Evolutionary conservation across 2,888 invertebrate genomes (phyloP).

Genomic region (Dynastes grantii): DNA sequence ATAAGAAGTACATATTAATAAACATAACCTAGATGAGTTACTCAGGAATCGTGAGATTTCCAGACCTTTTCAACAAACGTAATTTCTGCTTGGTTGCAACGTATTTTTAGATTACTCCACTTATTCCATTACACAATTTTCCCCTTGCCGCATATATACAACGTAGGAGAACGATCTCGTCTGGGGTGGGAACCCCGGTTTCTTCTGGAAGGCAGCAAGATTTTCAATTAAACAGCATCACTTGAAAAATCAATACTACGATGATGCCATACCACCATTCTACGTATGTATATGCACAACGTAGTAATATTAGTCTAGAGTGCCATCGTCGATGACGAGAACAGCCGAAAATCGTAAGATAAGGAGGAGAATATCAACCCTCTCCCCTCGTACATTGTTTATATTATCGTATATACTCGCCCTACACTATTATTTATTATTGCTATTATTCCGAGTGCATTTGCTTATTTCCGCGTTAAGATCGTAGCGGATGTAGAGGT

Average conservation of each 20-base stretch:
- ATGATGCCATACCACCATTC: conserved; percentile 29
- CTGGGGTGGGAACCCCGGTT: conserved; percentile 30
- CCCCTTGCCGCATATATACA: conserved; percentile 7
- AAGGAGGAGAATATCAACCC: neutral
- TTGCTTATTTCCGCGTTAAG: conserved; percentile 29
- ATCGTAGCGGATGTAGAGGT: neutral
- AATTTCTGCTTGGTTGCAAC: conserved; percentile 5
- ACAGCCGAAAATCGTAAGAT: conserved; percentile 8
- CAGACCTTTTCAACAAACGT: neutral
- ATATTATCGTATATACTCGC: neutral
- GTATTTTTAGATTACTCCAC: conserved; percentile 16
- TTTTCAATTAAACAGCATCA: conserved; percentile 54
- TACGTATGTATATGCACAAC: neutral
- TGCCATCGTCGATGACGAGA: conserved; percentile 8
- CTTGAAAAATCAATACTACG: conserved; percentile 54
- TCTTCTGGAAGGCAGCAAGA: conserved; percentile 47
- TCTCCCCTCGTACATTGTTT: conserved; percentile 27
- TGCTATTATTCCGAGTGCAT: conserved; percentile 46
- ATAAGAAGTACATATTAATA: no score
- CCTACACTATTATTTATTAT: conserved; percentile 33
- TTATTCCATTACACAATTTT: conserved; percentile 40
- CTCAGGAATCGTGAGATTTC: neutral
- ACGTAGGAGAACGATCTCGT: neutral
- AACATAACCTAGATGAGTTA: neutral
- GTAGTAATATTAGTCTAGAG: conserved; percentile 6